Base-by-base conservation (phyloP, 2,113 vertebrate genomes). In the Ammodytes marinus region DNA sequence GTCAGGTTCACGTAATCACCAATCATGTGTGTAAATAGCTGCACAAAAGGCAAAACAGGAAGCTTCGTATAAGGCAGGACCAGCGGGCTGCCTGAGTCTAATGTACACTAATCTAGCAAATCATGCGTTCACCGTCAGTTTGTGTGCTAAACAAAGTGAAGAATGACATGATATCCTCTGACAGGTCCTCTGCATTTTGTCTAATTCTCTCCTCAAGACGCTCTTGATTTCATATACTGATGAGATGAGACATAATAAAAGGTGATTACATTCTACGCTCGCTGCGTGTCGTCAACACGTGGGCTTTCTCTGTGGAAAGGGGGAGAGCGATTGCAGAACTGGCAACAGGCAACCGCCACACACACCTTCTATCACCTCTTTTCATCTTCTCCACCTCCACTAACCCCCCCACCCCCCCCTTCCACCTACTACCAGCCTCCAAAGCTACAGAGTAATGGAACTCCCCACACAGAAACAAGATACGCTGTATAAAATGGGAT, bases 401-500 rank as follows among this genome's bases (percentile, higher is more conserved):
- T 37, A 27, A 27, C 27, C 27, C 52, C 67, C 40, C 74, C 77
- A 27, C 1, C 27, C 27, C 52, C 67, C 40, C 74, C 77, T 59
- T 69, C 52, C 70, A 67, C 70, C 85, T 82, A 27, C 84, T 59
- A 73, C 82, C 82, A 84, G 86, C 85, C 86, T 90, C 72, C n/a
- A 4, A 27, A 88, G 93, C 89, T 77, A 80, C 79, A 86, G 84
- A 92, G 90, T 94, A 94, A 93, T 92, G 86, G 91, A 91, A 82
- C 84, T 86, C 85, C 79, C 89, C 75, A 80, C 86, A 80, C 86
- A 80, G 89, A 77, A 94, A 92, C 88, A 92, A 93, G 91, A 95
- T 92, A 93, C 45, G 78, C 64, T 53, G 84, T 91, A 94, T 84
- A 93, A 93, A 27, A 95, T 93, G 90, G 87, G 89, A 90, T 86